Conservation (phyloP, 2,888 invertebrate genomes). For the Eristalis tenax region DNA sequence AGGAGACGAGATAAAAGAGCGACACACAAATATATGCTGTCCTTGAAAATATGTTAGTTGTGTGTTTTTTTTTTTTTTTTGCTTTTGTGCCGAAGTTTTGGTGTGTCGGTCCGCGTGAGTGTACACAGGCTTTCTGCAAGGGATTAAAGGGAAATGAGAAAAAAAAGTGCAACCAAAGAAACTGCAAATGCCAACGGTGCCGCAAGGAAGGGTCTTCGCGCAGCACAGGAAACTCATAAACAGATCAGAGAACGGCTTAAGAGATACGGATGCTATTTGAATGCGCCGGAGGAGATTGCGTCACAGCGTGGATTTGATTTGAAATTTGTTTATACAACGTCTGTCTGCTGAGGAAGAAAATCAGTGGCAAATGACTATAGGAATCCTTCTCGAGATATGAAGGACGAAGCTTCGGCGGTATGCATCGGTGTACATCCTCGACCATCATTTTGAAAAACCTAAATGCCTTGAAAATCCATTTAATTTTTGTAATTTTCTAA, state of each 20-base stretch:
- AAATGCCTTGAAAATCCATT: too few relatives aligned
- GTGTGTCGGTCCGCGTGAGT: neutral
- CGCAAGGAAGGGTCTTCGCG: neutral
- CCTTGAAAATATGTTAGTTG: conserved; percentile 39
- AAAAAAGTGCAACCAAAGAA: neutral
- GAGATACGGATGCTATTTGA: conserved; percentile 1
- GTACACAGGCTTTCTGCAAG: neutral
- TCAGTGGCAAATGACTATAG: too few relatives aligned
- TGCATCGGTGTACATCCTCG: too few relatives aligned
- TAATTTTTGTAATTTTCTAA: too few relatives aligned
- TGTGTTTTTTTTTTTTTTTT: neutral
- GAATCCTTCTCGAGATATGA: too few relatives aligned
- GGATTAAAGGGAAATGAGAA: neutral
- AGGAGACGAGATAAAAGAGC: conserved; percentile 7
- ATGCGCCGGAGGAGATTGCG: neutral
- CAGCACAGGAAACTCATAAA: conserved; percentile 21
- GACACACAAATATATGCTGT: conserved; percentile 43
- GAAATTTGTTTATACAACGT: neutral
- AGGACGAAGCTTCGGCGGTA: too few relatives aligned
- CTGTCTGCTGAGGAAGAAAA: neutral
- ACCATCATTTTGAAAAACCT: too few relatives aligned
- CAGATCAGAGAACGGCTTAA: neutral
- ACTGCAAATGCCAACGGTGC: conserved; percentile 12
- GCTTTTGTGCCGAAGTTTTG: neutral
- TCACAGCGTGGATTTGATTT: neutral